These are phyloP conservation scores for Lophura nycthemera DNA, from an alignment of 2,113 vertebrate species.

Conservation along the genomic window DNA sequence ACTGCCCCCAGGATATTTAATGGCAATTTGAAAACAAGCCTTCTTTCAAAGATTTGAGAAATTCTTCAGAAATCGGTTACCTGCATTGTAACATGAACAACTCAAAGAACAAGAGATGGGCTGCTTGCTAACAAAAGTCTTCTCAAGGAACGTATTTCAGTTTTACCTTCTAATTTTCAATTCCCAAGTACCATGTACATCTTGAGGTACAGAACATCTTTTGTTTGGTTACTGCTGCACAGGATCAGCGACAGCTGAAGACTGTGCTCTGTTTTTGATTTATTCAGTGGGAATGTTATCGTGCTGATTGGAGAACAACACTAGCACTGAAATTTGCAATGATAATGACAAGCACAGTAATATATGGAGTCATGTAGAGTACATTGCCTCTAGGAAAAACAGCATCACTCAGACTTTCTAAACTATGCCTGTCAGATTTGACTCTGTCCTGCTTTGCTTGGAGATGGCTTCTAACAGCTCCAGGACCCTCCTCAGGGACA, in stretches of 20 bases:
- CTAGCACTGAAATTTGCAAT: fast-evolving
- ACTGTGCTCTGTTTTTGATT: fast-evolving
- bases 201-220: background rate
- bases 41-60: background rate
- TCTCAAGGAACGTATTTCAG: background rate
- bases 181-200: fast-evolving
- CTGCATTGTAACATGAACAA: background rate
- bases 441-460: background rate
- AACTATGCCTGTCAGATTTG: background rate
- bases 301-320: background rate
- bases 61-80: slow-evolving; percentile 5
- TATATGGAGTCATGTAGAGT: fast-evolving
- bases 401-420: background rate
- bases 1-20: slow-evolving; percentile 4
- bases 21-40: slow-evolving; percentile 53
- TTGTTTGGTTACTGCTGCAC: fast-evolving
- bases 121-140: fast-evolving
- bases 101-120: fast-evolving
- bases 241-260: background rate
- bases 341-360: background rate
- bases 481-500: background rate
- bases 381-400: background rate
- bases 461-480: background rate
- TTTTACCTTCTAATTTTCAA: background rate
- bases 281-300: background rate